These are phyloP conservation scores for Diaphora mendica DNA, from an alignment of 2,888 invertebrate genomes.

Conservation along the genomic window DNA sequence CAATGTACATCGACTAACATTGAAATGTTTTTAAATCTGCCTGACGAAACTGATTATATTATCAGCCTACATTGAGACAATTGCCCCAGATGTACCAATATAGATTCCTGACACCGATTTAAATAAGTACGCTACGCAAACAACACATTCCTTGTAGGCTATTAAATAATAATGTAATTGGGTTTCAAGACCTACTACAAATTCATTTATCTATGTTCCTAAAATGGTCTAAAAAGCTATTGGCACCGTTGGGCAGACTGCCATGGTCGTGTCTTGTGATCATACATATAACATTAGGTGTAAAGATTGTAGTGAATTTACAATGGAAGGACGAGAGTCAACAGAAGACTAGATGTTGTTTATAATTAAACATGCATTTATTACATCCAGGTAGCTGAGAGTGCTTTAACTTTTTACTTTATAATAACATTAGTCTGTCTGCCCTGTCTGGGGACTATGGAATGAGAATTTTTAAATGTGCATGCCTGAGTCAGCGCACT, in stretches of 20 bases:
- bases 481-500: constrained; percentile 29
- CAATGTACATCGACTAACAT: background rate
- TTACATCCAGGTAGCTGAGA: constrained; percentile 19
- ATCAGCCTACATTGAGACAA: constrained; percentile 35
- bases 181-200: constrained; percentile 19
- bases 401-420: constrained; percentile 6
- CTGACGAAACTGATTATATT: constrained; percentile 16
- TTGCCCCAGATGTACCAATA: constrained; percentile 37
- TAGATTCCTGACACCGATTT: constrained; percentile 41
- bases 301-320: constrained; percentile 44
- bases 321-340: constrained; percentile 33
- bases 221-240: constrained; percentile 8
- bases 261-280: constrained; percentile 12
- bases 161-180: constrained; percentile 38
- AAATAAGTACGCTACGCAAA: constrained; percentile 20
- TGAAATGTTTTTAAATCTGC: background rate
- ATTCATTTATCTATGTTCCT: background rate
- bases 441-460: constrained; percentile 2
- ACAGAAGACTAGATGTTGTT: constrained; percentile 21
- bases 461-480: constrained; percentile 28
- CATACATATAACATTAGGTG: constrained; percentile 25
- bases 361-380: constrained; percentile 35
- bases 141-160: constrained; percentile 22
- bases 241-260: constrained; percentile 11
- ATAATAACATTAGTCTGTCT: background rate